phyloP scores from a whole-genome alignment of 2,113 vertebrate species.

The Pardalotus punctatus region DNA sequence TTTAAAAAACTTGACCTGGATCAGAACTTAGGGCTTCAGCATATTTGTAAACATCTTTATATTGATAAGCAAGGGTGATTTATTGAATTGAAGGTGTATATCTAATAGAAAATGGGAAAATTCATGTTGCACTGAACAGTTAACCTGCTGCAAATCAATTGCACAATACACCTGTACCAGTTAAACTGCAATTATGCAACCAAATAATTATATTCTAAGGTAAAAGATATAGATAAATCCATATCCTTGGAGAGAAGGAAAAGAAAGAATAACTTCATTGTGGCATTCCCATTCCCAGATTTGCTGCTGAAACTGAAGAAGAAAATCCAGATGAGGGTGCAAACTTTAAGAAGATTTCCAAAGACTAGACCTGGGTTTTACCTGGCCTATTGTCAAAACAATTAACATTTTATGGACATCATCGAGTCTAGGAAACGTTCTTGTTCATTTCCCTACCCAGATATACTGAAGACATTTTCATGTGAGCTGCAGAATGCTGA shows the following conservation, averaged over 20 bases:
- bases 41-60: not conserved
- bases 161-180: not conserved
- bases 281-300: not conserved
- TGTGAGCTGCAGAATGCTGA: slow-evolving; percentile 34
- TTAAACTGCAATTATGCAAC: not conserved
- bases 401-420: not conserved
- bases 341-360: not conserved
- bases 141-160: not conserved
- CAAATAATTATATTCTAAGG: not conserved
- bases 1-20: not conserved
- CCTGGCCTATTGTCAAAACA: not conserved
- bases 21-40: not conserved
- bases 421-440: not conserved
- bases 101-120: not conserved
- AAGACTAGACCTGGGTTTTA: not conserved
- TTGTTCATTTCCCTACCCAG: not conserved
- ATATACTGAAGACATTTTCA: not conserved
- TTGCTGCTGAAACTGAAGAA: not conserved
- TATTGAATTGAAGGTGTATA: not conserved
- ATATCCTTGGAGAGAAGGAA: not conserved
- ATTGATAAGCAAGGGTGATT: not conserved
- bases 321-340: not conserved
- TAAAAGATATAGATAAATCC: not conserved
- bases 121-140: not conserved
- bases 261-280: not conserved